Evolutionary conservation across 2,797 vertebrate species (phyloP), one percentile per base, ranked within the genome.

Genomic region (Helostoma temminkii): DNA sequence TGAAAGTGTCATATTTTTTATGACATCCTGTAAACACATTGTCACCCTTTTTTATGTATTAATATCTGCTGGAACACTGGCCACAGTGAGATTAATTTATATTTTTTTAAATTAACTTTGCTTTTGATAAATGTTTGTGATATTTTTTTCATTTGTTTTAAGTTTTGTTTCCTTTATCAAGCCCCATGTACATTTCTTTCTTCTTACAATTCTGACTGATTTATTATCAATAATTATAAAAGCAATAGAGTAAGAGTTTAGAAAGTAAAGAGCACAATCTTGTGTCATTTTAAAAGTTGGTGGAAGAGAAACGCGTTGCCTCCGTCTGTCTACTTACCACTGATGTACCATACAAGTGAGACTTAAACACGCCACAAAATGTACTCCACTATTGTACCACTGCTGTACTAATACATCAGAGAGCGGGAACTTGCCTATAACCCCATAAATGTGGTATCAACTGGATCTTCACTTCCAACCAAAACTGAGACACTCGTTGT

Each of bases 231-330:
- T 91, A 91, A 92, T 93, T 90, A 90, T 71, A 93, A 95, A 97
- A 97, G 96, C 96, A 98, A 97, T 98, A 98, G 96, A 88, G 89
- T 91, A 93, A 71, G 93, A 93, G 89, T 88, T 88, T 92, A 91
- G 93, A 86, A 90, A 88, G 93, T 90, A 85, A 92, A 93, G 91
- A 97, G 96, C 96, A 98, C 96, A 97, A 97, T 88, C 82, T 89
- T 85, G 93, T 93, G 94, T 92, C 66, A 72, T 91, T 87, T 84
- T 65, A 77, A 85, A 71, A 83, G 79, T 92, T 57, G 87, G 85
- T 92, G 74, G 93, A 93, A 90, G 89, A 90, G 90, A 93, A 94
- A 93, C 87, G 94, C 91, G 88, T 91, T 92, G 91, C 93, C 93
- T 95, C 93, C 84, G 61, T 94, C 90, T 92, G 79, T 94, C 91